Base-by-base conservation (phyloP, 2,888 invertebrate genomes). In the Capitulum mitella region DNA sequence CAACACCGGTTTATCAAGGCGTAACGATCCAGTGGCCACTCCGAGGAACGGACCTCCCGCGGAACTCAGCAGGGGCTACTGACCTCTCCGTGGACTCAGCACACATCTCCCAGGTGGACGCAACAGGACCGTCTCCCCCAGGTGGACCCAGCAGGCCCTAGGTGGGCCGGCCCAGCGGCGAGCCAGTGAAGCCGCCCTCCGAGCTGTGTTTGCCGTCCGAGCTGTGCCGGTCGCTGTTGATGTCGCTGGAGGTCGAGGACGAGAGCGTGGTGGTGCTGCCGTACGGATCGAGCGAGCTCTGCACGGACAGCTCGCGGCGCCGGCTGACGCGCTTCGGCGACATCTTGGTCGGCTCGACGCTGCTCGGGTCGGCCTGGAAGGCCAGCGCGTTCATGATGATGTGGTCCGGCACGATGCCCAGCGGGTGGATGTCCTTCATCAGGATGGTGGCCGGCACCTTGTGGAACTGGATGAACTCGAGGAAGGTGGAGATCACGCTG, bases 331-430 rank as follows among this genome's bases (percentile, higher is more conserved):
- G 89, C 88, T 94, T 93, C 86, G 95, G 95, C 85, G 94, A 95
- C 87, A 95, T 90, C 88, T 95, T 95, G 87, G 92, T 92, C 89
- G 94, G 94, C 89, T 96, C 95, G 90, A 96, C 91, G 90, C 95
- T 95, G 90, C 92, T 92, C 90, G 96, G 96, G 92, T 96, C 96
- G 91, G 96, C 96, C 95, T 96, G 96, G 88, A 94, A 96, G 82
- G 96, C 96, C 84, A 96, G 87, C 61, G 96, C 95, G 84, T 94
- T 95, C 93, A 96, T 94, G 84, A 96, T 94, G 84, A 94, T 94
- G 84, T 92, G 91, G 86, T 95, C 93, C 0, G 96, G 95, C 40
- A 97, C 95, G 84, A 96, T 87, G 64, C 92, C 92, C 81, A 96
- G 86, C 0, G 95, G 95, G 87, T 95, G 93, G 37, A 97, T 93